phyloP scores from a whole-genome alignment of 2,797 vertebrate genomes.

The Botia almorhae region DNA sequence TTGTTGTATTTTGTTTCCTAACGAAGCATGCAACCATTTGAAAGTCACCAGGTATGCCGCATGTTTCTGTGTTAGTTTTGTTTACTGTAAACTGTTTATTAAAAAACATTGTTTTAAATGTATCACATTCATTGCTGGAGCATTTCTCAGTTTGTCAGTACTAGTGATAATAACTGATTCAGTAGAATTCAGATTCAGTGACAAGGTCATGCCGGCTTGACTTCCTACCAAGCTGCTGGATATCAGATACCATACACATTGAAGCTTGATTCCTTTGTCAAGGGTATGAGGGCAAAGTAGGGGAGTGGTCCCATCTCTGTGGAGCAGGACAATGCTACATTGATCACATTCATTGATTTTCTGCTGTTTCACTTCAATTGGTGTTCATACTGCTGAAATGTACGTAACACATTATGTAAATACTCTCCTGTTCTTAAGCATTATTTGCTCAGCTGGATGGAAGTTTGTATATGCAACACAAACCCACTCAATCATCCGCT shows the following conservation, averaged over 20 bases:
- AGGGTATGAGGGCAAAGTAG: constrained; percentile 31
- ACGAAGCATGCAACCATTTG: background rate
- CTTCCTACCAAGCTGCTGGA: constrained; percentile 8
- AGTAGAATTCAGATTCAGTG: constrained; percentile 19
- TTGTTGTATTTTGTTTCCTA: background rate
- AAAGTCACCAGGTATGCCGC: background rate
- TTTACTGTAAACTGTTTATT: background rate
- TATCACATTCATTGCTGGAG: background rate
- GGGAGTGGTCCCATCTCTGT: constrained; percentile 14
- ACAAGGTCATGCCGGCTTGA: constrained; percentile 50
- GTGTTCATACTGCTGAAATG: constrained; percentile 8
- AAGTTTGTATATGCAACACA: constrained; percentile 1
- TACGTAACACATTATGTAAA: background rate
- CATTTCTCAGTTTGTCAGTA: background rate
- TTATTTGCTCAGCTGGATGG: background rate
- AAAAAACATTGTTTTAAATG: background rate
- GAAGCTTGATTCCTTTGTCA: constrained; percentile 35
- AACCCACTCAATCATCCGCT: constrained; percentile 17
- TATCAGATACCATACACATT: constrained; percentile 30
- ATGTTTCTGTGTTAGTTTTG: background rate
- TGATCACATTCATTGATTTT: constrained; percentile 43
- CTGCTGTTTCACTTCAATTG: constrained; percentile 20
- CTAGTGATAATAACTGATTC: background rate
- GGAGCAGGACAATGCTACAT: constrained; percentile 21
- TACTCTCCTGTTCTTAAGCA: background rate